phyloP scores from a whole-genome alignment of 2,888 invertebrate genomes.

The Philereme transversata region DNA sequence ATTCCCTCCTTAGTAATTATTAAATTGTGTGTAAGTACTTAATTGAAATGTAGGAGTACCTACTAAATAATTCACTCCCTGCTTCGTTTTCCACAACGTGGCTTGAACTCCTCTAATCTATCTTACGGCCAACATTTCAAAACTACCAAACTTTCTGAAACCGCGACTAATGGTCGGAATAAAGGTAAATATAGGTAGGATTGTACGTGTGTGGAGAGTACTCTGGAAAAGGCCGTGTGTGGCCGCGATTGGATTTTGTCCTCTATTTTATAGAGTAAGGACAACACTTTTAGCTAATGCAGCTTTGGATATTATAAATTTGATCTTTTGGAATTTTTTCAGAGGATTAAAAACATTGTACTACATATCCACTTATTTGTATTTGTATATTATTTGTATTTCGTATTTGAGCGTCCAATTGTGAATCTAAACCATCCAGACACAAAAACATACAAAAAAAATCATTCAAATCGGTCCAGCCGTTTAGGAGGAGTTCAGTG shows the following conservation, averaged over 20 bases:
- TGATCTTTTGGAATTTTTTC: too few relatives aligned
- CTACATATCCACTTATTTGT: too few relatives aligned
- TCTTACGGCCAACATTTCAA: conserved; percentile 28
- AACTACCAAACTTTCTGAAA: conserved; percentile 32
- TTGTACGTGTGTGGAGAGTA: conserved; percentile 6
- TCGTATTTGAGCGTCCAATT: too few relatives aligned
- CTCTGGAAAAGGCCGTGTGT: conserved; percentile 5
- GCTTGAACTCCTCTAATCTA: conserved; percentile 19
- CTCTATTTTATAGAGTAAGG: too few relatives aligned
- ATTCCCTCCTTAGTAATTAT: background rate
- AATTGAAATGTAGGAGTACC: conserved; percentile 17
- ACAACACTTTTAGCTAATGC: too few relatives aligned
- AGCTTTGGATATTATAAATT: too few relatives aligned
- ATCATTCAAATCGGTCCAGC: too few relatives aligned
- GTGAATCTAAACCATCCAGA: too few relatives aligned
- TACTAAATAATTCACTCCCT: conserved; percentile 1
- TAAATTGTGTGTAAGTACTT: background rate
- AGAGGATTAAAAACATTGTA: too few relatives aligned
- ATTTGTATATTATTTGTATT: too few relatives aligned
- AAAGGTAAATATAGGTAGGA: conserved; percentile 25
- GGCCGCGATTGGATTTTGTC: background rate
- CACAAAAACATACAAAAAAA: too few relatives aligned
- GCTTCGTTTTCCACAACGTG: conserved; percentile 14
- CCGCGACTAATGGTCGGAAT: conserved; percentile 29
- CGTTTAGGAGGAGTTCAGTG: too few relatives aligned